These are phyloP conservation scores for Danio tinwini DNA, from an alignment of 2,797 vertebrate species.

Conservation along the genomic window DNA sequence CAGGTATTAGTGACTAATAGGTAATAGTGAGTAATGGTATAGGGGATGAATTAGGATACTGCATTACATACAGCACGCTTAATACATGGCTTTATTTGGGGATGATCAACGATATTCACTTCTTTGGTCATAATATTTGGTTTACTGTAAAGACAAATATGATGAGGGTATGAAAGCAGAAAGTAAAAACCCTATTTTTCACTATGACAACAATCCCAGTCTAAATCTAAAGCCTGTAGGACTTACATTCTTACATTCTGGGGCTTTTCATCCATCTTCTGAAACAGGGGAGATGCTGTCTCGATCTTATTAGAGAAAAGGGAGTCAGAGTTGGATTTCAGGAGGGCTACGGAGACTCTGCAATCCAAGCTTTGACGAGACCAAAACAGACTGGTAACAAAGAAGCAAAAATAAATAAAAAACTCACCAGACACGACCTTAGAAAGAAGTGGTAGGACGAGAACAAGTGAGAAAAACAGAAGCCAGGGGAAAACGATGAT, in stretches of 20 bases:
- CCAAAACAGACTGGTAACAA: constrained; percentile 31
- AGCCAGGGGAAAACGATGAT: constrained; percentile 21
- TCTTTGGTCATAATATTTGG: too few species aligned
- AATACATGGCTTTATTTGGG: too few species aligned
- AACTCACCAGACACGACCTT: constrained; percentile 1
- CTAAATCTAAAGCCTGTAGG: constrained; percentile 31
- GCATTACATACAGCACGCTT: too few species aligned
- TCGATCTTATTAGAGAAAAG: constrained; percentile 32
- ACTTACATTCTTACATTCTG: constrained; percentile 26
- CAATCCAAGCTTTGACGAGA: constrained; percentile 40
- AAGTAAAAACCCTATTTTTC: background rate
- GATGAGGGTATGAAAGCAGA: too few species aligned
- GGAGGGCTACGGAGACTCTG: background rate
- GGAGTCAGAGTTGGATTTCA: constrained; percentile 34
- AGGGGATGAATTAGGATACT: too few species aligned
- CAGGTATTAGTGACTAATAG: too few species aligned
- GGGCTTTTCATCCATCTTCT: constrained; percentile 17
- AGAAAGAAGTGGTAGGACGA: constrained; percentile 23
- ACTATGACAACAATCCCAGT: background rate
- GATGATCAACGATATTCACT: too few species aligned
- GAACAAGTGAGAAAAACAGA: constrained; percentile 16
- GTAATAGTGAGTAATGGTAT: too few species aligned
- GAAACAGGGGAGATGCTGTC: background rate
- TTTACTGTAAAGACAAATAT: too few species aligned
- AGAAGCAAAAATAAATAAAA: background rate